Evolutionary conservation across 1,140 invertebrate species (phyloP).

Genomic region (Mactra quadrangularis): DNA sequence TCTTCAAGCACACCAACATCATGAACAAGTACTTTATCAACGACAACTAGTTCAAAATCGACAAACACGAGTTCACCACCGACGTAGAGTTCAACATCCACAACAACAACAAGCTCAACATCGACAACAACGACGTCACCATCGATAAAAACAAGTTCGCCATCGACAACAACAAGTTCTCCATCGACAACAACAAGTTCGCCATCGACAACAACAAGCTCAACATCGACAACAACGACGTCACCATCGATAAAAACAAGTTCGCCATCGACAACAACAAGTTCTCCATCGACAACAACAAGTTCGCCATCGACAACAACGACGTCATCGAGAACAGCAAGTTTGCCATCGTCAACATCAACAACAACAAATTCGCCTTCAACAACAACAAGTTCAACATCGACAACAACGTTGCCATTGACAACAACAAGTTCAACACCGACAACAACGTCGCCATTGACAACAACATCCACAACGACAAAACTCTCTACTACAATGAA

Average conservation of each 20-base stretch:
- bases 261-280: background rate
- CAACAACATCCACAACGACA: constrained; percentile 11
- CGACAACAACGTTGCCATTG: constrained; percentile 4
- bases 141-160: background rate
- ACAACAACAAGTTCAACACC: background rate
- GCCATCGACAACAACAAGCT: background rate
- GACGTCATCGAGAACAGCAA: constrained; percentile 6
- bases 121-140: background rate
- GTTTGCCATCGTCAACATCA: background rate
- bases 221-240: constrained; percentile 3
- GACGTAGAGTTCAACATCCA: background rate
- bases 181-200: background rate
- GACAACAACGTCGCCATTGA: constrained; percentile 16
- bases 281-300: constrained; percentile 13
- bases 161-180: background rate
- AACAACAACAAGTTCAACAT: constrained; percentile 4
- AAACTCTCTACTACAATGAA: background rate
- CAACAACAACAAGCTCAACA: constrained; percentile 9
- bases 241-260: constrained; percentile 16
- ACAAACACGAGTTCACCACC: background rate
- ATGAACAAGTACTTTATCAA: background rate
- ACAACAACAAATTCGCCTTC: constrained; percentile 11
- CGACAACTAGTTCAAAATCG: background rate
- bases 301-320: constrained; percentile 23
- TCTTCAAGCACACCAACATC: background rate